Evolutionary conservation across 2,888 invertebrate species (phyloP).

Genomic region (Drosophila recens): DNA sequence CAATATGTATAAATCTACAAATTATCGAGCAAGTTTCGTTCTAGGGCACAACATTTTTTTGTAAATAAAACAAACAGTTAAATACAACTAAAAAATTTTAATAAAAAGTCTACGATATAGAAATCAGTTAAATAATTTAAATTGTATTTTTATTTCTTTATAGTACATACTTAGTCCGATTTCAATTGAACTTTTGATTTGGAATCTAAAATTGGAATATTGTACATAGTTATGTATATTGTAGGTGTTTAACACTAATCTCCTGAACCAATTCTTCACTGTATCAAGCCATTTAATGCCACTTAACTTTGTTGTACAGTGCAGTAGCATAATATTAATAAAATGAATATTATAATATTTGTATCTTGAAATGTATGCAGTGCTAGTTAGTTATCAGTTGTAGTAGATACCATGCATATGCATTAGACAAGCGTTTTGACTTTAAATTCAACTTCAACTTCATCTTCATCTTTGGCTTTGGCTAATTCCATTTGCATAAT

Average conservation of each 20-base stretch:
- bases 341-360: too few species aligned
- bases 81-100: too few species aligned
- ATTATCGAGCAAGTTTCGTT: too few species aligned
- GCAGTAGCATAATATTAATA: neutral
- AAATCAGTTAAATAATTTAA: too few species aligned
- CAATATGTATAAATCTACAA: too few species aligned
- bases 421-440: slow-evolving; percentile 13
- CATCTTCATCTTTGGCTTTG: neutral
- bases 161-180: too few species aligned
- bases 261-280: neutral
- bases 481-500: slow-evolving; percentile 60
- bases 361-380: neutral
- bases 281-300: neutral
- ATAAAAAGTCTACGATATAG: too few species aligned
- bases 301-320: neutral
- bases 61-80: too few species aligned
- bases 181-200: neutral
- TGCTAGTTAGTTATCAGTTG: slow-evolving; percentile 1
- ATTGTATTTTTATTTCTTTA: too few species aligned
- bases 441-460: neutral
- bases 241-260: neutral
- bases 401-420: slow-evolving; percentile 29
- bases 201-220: neutral
- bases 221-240: neutral
- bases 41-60: too few species aligned